Conservation (phyloP, 2,797 vertebrate genomes). For the Clarias platycephalus region DNA sequence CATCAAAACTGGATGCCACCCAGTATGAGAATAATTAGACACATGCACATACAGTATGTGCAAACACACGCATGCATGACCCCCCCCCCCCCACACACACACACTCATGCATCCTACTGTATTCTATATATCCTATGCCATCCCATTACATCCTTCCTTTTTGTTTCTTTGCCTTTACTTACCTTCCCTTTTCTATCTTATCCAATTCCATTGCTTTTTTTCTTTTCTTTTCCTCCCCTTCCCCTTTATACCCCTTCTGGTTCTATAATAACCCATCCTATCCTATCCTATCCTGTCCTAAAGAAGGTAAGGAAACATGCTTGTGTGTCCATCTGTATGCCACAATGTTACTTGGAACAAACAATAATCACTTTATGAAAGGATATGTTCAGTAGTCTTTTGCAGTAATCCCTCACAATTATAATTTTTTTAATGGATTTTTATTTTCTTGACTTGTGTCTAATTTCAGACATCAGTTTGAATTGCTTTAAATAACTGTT, state of each 20-base stretch:
- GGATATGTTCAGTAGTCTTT: neutral
- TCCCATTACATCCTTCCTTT: no score
- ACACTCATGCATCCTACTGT: neutral
- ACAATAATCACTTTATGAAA: neutral
- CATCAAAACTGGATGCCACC: constrained; percentile 53
- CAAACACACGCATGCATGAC: neutral
- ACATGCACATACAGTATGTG: neutral
- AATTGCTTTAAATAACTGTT: no score
- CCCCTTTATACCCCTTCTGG: no score
- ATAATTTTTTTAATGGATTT: neutral
- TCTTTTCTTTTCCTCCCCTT: no score
- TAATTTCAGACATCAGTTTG: no score
- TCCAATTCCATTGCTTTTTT: no score
- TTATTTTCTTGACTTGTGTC: no score
- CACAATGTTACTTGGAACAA: neutral
- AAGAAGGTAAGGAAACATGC: neutral
- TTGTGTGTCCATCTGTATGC: neutral
- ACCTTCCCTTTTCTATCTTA: no score
- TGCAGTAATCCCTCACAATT: neutral
- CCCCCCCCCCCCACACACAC: neutral
- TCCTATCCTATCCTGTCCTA: neutral
- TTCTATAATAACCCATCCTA: neutral
- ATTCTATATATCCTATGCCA: no score
- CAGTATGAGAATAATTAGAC: constrained; percentile 46
- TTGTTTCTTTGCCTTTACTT: no score